phyloP scores from a whole-genome alignment of 2,113 vertebrate genomes.

The Urocolius indicus region DNA sequence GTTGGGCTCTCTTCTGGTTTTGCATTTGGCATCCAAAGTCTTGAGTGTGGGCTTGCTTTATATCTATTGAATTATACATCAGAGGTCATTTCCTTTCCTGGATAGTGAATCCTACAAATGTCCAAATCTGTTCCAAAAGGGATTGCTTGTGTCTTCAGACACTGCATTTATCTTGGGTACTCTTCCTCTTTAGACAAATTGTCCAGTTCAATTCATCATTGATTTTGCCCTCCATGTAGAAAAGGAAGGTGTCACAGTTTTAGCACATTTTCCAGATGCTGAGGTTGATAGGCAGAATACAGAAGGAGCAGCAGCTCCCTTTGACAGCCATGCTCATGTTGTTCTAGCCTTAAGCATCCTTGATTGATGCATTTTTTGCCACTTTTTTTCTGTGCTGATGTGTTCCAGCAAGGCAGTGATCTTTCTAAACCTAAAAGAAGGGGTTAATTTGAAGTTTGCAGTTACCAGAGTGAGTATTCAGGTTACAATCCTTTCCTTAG shows the following conservation, averaged over 20 bases:
- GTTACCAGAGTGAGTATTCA: neutral
- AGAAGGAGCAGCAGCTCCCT: neutral
- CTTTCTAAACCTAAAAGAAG: neutral
- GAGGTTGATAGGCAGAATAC: neutral
- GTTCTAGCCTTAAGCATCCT: neutral
- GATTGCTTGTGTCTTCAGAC: neutral
- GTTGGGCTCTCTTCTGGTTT: neutral
- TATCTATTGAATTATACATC: neutral
- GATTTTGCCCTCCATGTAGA: neutral
- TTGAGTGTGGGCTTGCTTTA: neutral
- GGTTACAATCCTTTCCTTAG: neutral
- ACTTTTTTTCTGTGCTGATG: neutral
- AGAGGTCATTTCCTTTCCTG: neutral
- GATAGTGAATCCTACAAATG: neutral
- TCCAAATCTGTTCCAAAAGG: neutral
- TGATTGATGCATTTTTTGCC: neutral
- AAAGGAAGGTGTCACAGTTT: neutral
- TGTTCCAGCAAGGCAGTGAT: neutral
- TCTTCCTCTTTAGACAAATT: neutral
- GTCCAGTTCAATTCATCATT: neutral
- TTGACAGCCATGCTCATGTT: neutral
- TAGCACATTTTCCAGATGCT: neutral
- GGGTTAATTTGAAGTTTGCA: neutral
- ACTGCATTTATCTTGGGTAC: neutral
- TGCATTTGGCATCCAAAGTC: neutral